phyloP scores from a whole-genome alignment of 2,113 vertebrate genomes.

The Cyprinodon variegatus region DNA sequence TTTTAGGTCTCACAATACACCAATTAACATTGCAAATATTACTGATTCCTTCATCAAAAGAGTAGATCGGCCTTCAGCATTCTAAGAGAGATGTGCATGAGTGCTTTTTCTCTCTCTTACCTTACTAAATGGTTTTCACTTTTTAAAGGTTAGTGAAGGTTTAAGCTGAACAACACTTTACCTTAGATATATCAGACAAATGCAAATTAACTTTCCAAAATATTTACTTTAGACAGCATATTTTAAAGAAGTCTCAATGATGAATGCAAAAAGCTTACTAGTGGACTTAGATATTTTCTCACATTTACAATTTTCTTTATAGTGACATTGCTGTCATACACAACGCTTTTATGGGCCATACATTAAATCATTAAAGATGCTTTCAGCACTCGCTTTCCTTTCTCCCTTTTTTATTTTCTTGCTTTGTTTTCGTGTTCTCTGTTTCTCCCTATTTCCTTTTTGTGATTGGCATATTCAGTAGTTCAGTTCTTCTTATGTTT shows the following conservation, averaged over 20 bases:
- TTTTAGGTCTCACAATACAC: not conserved
- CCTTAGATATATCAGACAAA: not conserved
- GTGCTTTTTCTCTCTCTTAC: not conserved
- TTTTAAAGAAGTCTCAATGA: slow-evolving; percentile 4
- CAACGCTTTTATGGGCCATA: slow-evolving; percentile 28
- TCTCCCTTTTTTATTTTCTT: slow-evolving; percentile 6
- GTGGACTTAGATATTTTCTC: not conserved
- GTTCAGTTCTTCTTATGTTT: slow-evolving; percentile 15
- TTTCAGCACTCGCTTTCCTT: slow-evolving; percentile 28
- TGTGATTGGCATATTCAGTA: slow-evolving; percentile 18
- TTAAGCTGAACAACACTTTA: not conserved
- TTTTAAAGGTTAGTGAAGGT: not conserved
- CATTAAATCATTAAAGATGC: slow-evolving; percentile 50
- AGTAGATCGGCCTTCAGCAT: not conserved
- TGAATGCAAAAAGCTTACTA: not conserved
- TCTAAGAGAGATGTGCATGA: not conserved
- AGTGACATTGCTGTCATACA: not conserved
- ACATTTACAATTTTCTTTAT: not conserved
- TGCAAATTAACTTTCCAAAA: not conserved
- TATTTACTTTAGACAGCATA: not conserved
- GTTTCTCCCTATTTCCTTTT: slow-evolving; percentile 53
- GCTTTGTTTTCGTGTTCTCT: slow-evolving; percentile 28
- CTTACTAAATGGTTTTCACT: not conserved
- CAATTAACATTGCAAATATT: not conserved
- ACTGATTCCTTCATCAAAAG: not conserved